A percentile compares a stretch with the other conserved stretches of the same genome.
phyloP scores from a whole-genome alignment of 2,797 vertebrate genomes.

The Rhinoraja longicauda region DNA sequence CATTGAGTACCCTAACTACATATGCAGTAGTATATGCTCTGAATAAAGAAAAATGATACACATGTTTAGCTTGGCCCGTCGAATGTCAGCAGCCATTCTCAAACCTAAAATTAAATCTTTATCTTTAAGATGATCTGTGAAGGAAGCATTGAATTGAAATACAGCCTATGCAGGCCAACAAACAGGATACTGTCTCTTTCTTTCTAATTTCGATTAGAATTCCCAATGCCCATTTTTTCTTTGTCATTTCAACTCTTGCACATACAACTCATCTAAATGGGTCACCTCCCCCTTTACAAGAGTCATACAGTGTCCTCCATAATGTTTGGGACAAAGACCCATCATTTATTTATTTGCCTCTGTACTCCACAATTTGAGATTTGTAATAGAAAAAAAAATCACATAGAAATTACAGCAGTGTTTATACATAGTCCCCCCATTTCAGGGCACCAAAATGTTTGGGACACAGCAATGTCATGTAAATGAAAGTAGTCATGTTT shows the following conservation, averaged over 20 bases:
- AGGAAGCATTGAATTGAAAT: slow-evolving; percentile 31
- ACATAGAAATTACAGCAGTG: too few species aligned
- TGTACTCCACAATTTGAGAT: too few species aligned
- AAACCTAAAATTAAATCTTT: background rate
- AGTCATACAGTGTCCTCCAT: too few species aligned
- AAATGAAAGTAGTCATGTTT: too few species aligned
- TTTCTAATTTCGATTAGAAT: slow-evolving; percentile 17
- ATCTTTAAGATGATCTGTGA: background rate
- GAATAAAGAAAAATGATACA: background rate
- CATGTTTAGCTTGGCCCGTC: background rate
- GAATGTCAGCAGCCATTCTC: background rate
- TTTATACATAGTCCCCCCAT: too few species aligned
- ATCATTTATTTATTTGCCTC: too few species aligned
- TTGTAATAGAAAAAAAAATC: too few species aligned
- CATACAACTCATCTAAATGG: slow-evolving; percentile 13
- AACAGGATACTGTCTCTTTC: slow-evolving; percentile 32
- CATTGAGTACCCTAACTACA: background rate
- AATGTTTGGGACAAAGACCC: too few species aligned
- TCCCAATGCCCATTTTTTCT: background rate
- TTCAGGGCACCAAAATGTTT: too few species aligned
- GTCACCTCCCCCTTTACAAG: background rate
- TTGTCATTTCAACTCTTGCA: background rate
- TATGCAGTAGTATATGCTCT: background rate
- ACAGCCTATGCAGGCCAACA: slow-evolving; percentile 35
- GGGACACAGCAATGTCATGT: too few species aligned